Base-by-base conservation (phyloP, 2,113 vertebrate genomes). In the Galbula dea region DNA sequence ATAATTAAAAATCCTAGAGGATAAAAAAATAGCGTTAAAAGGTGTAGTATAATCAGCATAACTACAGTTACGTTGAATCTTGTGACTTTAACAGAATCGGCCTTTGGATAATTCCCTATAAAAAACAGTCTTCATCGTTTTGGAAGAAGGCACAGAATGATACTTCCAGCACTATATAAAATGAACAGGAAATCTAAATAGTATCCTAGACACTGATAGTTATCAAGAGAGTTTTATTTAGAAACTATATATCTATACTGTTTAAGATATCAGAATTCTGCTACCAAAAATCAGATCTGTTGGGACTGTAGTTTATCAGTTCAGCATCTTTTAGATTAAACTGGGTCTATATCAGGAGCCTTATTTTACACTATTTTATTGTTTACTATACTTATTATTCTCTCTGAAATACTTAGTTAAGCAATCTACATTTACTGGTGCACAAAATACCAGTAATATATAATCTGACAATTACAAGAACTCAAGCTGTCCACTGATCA, bases 51-150 rank as follows among this genome's bases (percentile, higher is more conserved):
- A 20, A 75, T 49, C 45, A 27, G 7, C 3, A 12, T 22, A 34
- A 12, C 12, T 24, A 62, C 61, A 72, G 23, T 65, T 52, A 66
- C 20, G 76, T 66, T 37, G 29, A 83, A 45, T 5, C 15, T 39
- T 63, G 7, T 0, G 0, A 41, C 18, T 63, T 71, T 17, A 43
- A 34, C 23, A 29, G 67, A 34, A 10, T 8, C 10, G 17, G 9
- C 26, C 10, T 69, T 86, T 73, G 12, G 9, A 24, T 83, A 69
- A 77, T 10, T 20, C 30, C 9, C 14, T 58, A 3, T 14, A 16
- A 36, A 78, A 54, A 46, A 4, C 7, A 29, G 8, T 16, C 36
- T 59, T 46, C 46, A 19, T 49, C 37, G 10, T 34, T 37, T 34
- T 29, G 11, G n/a, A 7, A 59, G 54, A 58, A 43, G 10, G 13